These are phyloP conservation scores for Xestoiulus laeticollis DNA, from an alignment of 2,888 invertebrate species.

Conservation along the genomic window DNA sequence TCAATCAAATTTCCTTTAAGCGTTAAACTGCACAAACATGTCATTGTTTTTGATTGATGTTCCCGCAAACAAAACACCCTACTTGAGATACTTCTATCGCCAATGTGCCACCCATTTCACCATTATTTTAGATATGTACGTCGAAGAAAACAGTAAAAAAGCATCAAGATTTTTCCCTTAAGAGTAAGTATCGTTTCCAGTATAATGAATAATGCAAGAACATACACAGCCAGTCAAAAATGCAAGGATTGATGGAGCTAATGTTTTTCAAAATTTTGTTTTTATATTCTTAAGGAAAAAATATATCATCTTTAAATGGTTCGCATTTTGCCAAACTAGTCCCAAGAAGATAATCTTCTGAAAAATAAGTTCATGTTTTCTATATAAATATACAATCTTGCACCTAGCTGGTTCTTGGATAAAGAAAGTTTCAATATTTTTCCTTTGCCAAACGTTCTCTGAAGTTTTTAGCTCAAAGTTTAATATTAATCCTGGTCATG, in stretches of 20 bases:
- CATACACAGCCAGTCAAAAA: neutral
- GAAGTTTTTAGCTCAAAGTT: neutral
- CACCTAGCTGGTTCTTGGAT: too few species aligned
- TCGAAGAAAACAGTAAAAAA: neutral
- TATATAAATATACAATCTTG: too few species aligned
- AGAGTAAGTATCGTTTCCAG: neutral
- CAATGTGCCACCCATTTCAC: neutral
- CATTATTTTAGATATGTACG: neutral
- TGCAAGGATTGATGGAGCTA: neutral
- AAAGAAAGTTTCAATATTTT: too few species aligned
- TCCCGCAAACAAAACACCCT: neutral
- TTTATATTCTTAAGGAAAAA: too few species aligned
- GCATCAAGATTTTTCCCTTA: neutral
- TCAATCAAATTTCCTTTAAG: neutral
- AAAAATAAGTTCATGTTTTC: too few species aligned
- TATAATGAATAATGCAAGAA: neutral
- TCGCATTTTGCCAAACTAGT: neutral
- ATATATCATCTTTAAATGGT: neutral
- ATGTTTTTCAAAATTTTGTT: neutral
- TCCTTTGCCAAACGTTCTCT: neutral
- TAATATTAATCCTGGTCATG: neutral
- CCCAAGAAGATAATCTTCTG: neutral
- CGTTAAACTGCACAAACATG: neutral
- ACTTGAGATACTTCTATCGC: neutral
- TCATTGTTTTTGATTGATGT: slow-evolving; percentile 26